Evolutionary conservation across 2,888 invertebrate genomes (phyloP).

Genomic region (Conistra vaccinii): DNA sequence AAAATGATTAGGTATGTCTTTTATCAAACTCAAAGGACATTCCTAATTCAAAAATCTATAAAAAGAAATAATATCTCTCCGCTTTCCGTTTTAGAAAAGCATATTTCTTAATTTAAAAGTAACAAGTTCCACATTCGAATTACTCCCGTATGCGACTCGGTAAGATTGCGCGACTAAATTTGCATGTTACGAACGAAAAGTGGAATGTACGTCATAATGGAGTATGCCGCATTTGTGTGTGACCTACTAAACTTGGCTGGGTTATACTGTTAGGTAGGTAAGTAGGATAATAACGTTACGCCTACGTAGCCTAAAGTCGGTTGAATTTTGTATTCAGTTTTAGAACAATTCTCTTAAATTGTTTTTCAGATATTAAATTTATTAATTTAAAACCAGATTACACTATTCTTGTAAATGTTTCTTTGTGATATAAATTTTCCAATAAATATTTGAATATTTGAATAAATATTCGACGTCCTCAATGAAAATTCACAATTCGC

Average conservation of each 20-base stretch:
- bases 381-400: not conserved
- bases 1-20: no score
- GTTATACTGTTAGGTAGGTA: slow-evolving; percentile 41
- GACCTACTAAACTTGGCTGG: slow-evolving; percentile 70
- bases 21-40: not conserved
- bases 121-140: slow-evolving; percentile 41
- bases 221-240: slow-evolving; percentile 50
- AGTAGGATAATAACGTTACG: slow-evolving; percentile 40
- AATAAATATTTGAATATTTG: not conserved
- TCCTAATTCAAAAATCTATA: not conserved
- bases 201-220: slow-evolving; percentile 45
- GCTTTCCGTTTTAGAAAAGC: not conserved
- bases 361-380: not conserved
- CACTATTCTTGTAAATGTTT: not conserved
- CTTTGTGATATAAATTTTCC: no score
- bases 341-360: not conserved
- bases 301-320: slow-evolving; percentile 1
- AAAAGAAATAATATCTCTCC: not conserved
- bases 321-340: slow-evolving; percentile 1
- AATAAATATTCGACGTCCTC: not conserved
- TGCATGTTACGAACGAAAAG: slow-evolving; percentile 51
- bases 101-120: slow-evolving; percentile 26
- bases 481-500: not conserved
- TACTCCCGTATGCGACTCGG: slow-evolving; percentile 30
- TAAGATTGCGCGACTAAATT: slow-evolving; percentile 53